Conservation (phyloP, 2,113 vertebrate species). For the Dissostichus mawsoni region DNA sequence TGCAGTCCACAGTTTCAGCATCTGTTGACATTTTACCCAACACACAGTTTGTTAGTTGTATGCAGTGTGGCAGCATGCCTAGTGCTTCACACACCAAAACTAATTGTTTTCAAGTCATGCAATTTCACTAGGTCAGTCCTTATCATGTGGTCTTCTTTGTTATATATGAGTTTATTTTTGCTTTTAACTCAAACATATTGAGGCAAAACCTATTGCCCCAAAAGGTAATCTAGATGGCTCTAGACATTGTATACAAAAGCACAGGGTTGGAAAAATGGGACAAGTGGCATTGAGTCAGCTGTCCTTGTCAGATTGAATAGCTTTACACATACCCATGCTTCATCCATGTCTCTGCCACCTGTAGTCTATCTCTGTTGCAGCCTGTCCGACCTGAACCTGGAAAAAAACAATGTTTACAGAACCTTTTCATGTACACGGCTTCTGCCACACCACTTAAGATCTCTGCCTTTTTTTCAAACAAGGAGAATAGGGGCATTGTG, state of each 20-base stretch:
- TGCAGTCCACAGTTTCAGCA: not conserved
- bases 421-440: not conserved
- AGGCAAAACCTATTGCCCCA: not conserved
- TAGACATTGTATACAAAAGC: not conserved
- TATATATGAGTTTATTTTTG: not conserved
- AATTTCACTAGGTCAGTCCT: not conserved
- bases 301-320: slow-evolving; percentile 63
- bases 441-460: not conserved
- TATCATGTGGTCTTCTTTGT: slow-evolving; percentile 6
- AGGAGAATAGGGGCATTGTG: slow-evolving; percentile 9
- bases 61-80: not conserved
- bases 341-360: slow-evolving; percentile 67
- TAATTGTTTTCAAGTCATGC: slow-evolving; percentile 25
- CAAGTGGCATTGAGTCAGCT: slow-evolving; percentile 54
- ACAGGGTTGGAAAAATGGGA: not conserved
- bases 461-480: not conserved
- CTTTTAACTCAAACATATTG: not conserved
- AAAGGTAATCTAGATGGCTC: slow-evolving; percentile 2
- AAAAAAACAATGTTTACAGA: slow-evolving; percentile 3
- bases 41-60: not conserved
- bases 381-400: not conserved
- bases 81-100: not conserved
- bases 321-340: slow-evolving; percentile 21
- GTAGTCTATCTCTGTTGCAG: slow-evolving; percentile 18
- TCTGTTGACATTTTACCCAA: not conserved